Percentiles rank a stretch among this genome's conserved stretches.
phyloP scores from a whole-genome alignment of 2,797 vertebrate species.

The Mormyrops attenuatus region DNA sequence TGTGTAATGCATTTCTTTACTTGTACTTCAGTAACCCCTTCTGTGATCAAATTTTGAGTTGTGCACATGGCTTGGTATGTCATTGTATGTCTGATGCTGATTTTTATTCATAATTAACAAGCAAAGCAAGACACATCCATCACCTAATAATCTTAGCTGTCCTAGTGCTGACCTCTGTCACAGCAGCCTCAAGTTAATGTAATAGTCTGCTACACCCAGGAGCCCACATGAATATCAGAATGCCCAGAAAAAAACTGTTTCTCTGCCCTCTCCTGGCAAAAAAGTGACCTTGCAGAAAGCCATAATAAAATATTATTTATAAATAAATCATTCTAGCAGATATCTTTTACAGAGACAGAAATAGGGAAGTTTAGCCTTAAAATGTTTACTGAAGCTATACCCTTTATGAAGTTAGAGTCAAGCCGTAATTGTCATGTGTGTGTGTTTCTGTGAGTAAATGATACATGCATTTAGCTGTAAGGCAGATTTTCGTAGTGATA shows the following conservation, averaged over 20 bases:
- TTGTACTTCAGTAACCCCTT: conserved; percentile 19
- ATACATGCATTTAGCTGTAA: not conserved
- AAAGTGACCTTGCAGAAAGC: not conserved
- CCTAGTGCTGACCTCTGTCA: conserved; percentile 29
- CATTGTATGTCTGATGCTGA: conserved; percentile 25
- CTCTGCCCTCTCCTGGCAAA: conserved; percentile 20
- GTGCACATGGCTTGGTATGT: not conserved
- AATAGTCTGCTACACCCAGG: conserved; percentile 25
- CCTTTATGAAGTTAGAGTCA: not conserved
- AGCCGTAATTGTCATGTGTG: not conserved
- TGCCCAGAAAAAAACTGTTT: not conserved
- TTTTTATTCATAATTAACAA: conserved; percentile 41
- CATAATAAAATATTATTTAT: not conserved
- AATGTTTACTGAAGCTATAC: not conserved
- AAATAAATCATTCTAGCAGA: not conserved
- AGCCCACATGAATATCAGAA: conserved; percentile 7
- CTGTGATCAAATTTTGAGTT: not conserved
- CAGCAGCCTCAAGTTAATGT: conserved; percentile 30
- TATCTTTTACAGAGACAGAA: not conserved
- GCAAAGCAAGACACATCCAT: conserved; percentile 35
- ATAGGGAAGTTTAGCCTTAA: not conserved
- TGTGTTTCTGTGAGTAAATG: not conserved
- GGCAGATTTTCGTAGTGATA: not conserved
- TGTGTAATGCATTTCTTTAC: conserved; percentile 8
- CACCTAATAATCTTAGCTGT: conserved; percentile 40